Conservation (phyloP, 2,797 vertebrate genomes). For the Calcarius lapponicus region DNA sequence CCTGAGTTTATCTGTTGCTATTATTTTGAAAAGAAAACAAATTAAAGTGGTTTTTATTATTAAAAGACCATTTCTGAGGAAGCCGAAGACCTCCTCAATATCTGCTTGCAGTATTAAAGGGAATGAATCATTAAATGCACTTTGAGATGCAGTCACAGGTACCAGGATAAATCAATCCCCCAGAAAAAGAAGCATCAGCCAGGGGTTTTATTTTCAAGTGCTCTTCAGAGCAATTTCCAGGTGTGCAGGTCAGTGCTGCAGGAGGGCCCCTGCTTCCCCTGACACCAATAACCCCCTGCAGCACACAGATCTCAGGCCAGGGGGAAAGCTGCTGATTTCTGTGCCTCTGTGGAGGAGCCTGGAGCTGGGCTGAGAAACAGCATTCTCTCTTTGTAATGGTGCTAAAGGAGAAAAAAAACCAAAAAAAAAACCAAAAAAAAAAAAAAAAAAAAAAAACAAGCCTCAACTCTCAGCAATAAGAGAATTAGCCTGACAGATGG, state of each 20-base stretch:
- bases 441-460: neutral
- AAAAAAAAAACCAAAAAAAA: neutral
- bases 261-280: neutral
- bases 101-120: constrained; percentile 43
- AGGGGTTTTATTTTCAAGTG: neutral
- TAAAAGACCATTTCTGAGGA: neutral
- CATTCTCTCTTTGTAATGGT: neutral
- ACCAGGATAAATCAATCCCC: neutral
- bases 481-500: constrained; percentile 62
- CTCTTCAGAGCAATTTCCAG: neutral
- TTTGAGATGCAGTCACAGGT: neutral
- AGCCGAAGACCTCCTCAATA: constrained; percentile 14
- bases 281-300: neutral
- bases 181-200: neutral
- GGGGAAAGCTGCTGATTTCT: neutral
- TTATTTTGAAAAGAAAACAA: constrained; percentile 20
- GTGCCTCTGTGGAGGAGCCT: neutral
- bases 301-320: accelerated
- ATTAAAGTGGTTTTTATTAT: neutral
- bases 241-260: neutral
- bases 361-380: neutral
- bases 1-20: neutral
- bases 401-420: neutral
- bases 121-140: constrained; percentile 31
- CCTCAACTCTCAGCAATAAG: neutral